Conservation (phyloP, 2,797 vertebrate species). For the Myotis daubentonii region DNA sequence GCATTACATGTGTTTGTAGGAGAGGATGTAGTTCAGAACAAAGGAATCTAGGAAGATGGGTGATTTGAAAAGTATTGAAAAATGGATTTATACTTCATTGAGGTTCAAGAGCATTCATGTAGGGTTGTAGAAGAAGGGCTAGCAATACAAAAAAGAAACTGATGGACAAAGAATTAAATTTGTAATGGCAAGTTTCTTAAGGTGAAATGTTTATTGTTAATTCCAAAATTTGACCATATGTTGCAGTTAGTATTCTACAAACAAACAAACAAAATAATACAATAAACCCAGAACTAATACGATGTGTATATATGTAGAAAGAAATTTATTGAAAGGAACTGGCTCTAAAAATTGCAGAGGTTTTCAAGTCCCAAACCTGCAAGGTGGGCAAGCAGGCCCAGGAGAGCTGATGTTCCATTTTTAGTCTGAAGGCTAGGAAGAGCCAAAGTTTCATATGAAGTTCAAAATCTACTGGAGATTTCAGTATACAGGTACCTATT, state of each 20-base stretch:
- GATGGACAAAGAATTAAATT: not conserved
- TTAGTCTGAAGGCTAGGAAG: not conserved
- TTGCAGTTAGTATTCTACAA: not conserved
- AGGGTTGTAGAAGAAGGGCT: not conserved
- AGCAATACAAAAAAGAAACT: not conserved
- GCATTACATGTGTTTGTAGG: not conserved
- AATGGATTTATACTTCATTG: not conserved
- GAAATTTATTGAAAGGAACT: not conserved
- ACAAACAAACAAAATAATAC: too few relatives aligned
- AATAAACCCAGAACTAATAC: not conserved
- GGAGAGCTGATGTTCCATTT: not conserved
- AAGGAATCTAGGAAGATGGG: not conserved
- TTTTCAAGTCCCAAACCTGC: not conserved
- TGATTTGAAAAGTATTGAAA: not conserved
- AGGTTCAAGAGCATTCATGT: not conserved
- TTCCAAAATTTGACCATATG: not conserved
- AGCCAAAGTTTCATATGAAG: not conserved
- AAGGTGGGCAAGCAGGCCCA: not conserved
- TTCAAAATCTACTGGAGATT: not conserved
- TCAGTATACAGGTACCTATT: not conserved
- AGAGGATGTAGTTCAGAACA: not conserved
- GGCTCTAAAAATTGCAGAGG: not conserved
- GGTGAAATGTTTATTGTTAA: not conserved
- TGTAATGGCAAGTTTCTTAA: not conserved
- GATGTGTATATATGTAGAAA: not conserved